Evolutionary conservation across 2,888 invertebrate genomes (phyloP).

Genomic region (Subacronicta megacephala): DNA sequence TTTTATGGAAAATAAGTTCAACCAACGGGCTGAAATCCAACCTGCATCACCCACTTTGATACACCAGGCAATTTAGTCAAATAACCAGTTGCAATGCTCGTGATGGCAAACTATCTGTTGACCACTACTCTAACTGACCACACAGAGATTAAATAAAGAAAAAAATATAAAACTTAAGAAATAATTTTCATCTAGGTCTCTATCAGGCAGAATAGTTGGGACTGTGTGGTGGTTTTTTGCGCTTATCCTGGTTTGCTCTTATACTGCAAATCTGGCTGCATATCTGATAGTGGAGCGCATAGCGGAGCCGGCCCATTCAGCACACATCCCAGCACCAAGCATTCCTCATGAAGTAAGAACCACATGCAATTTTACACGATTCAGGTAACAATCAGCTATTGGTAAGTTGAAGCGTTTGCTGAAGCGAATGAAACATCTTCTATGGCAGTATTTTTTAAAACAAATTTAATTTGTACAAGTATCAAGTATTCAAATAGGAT

Average conservation of each 20-base stretch:
- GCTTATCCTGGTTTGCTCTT: constrained; percentile 98
- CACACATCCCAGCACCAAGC: constrained; percentile 97
- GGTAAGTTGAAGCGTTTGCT: constrained; percentile 62
- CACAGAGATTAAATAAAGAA: too few species aligned
- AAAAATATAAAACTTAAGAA: not conserved
- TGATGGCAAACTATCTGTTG: too few species aligned
- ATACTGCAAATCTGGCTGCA: constrained; percentile 99
- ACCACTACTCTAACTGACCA: too few species aligned
- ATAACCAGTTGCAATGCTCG: too few species aligned
- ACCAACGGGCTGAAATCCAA: too few species aligned
- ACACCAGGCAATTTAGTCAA: too few species aligned
- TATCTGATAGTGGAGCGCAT: constrained; percentile 99
- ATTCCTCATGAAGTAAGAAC: constrained; percentile 96
- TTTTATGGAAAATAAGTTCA: too few species aligned
- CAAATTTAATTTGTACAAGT: too few species aligned
- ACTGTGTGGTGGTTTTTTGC: constrained; percentile 99
- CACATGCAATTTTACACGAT: constrained; percentile 68
- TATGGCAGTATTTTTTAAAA: constrained; percentile 13
- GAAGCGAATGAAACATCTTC: constrained; percentile 65
- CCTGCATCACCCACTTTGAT: too few species aligned
- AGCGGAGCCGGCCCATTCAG: constrained; percentile 92
- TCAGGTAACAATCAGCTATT: constrained; percentile 75
- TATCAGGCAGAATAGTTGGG: constrained; percentile 98
- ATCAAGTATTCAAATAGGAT: too few species aligned
- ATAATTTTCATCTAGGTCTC: constrained; percentile 88